Conservation (phyloP, 2,113 vertebrate species). For the Nematolebias whitei region DNA sequence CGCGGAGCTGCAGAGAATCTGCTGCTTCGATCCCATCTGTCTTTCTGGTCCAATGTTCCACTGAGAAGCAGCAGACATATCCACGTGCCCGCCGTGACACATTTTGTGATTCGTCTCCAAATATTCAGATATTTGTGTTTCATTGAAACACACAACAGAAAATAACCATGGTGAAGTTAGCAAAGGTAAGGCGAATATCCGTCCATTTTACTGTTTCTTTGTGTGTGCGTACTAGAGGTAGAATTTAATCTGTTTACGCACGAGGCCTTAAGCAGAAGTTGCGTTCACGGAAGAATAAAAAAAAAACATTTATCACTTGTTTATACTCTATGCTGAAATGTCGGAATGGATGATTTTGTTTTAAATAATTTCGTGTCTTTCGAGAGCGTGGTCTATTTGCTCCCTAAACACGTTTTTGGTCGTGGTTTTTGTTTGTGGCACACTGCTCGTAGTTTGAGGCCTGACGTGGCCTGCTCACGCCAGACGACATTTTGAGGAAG, state of each 20-base stretch:
- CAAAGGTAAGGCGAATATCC: constrained; percentile 72
- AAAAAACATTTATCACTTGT: too few relatives aligned
- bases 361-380: not conserved
- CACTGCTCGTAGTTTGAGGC: constrained; percentile 26
- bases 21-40: constrained; percentile 52
- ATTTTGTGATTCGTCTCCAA: constrained; percentile 12
- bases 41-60: constrained; percentile 72
- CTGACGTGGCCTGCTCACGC: constrained; percentile 51
- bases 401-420: not conserved
- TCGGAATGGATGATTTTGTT: not conserved
- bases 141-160: constrained; percentile 58
- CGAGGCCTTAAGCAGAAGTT: constrained; percentile 53
- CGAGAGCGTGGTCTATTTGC: not conserved
- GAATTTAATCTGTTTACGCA: constrained; percentile 30
- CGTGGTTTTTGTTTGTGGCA: constrained; percentile 57
- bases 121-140: constrained; percentile 52
- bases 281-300: constrained; percentile 9
- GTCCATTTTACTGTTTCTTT: not conserved
- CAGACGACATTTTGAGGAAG: constrained; percentile 46
- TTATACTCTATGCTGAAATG: not conserved
- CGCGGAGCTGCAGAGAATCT: constrained; percentile 61
- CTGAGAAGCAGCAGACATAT: constrained; percentile 41
- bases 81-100: constrained; percentile 70
- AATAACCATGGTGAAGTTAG: constrained; percentile 79
- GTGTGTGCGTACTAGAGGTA: not conserved